Evolutionary conservation across 2,888 invertebrate species (phyloP).

Genomic region (Cephus sareptanus): DNA sequence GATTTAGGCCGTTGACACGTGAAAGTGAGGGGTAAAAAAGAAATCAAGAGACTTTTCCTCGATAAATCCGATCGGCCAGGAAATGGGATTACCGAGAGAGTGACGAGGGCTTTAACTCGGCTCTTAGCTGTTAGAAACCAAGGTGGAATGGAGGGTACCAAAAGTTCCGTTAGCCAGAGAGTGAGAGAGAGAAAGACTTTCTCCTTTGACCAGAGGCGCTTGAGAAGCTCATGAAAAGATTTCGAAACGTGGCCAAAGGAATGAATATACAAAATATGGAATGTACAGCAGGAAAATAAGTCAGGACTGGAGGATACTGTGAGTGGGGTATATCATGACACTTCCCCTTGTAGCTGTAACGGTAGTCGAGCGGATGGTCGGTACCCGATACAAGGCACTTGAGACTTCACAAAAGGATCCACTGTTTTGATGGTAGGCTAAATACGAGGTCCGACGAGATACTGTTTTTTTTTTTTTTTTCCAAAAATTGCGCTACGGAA

Average conservation of each 20-base stretch:
- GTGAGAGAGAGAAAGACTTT: neutral
- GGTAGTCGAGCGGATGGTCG: neutral
- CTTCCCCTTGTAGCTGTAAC: no score
- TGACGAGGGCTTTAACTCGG: conserved; percentile 1
- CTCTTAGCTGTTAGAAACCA: neutral
- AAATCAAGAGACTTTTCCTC: neutral
- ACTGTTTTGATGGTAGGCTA: neutral
- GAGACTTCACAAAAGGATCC: neutral
- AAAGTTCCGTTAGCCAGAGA: neutral
- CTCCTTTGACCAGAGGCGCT: neutral
- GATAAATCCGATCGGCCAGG: neutral
- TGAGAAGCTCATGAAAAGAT: neutral
- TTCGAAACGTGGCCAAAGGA: neutral
- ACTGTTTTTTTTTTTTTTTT: neutral
- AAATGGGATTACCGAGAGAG: neutral
- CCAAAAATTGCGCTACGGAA: neutral
- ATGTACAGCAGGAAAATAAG: neutral
- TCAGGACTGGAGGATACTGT: neutral
- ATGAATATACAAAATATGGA: neutral
- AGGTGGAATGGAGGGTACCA: neutral
- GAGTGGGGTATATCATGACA: no score
- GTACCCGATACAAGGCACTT: neutral
- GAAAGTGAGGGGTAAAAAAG: neutral
- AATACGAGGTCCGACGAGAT: neutral
- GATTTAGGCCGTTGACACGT: neutral